Evolutionary conservation across 64 coral and sea anemone genomes (phyloP), one percentile per base, ranked within the genome.

Genomic region (Porites lutea): DNA sequence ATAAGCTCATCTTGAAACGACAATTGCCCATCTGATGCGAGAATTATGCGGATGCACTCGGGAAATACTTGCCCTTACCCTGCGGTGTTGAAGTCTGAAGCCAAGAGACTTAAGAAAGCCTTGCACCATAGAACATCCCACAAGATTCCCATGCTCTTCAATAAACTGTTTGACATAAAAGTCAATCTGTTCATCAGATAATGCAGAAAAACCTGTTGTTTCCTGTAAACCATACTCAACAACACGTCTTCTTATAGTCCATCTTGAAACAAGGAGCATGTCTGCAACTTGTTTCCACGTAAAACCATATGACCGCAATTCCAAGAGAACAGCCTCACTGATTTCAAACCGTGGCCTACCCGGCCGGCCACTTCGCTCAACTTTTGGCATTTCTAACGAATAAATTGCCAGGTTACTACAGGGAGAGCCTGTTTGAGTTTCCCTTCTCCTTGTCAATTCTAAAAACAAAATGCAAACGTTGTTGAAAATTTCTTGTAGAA

Each of bases 11-110:
- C 83, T 67, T 43, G 77, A 89, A 75, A 82, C 87, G 12, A 88
- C 74, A 47, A 86, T 79, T 7, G 83, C 91, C 91, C 91, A 88
- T 82, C 91, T 93, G 67, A 93, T 60, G 70, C 75, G 91, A 20
- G 65, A 78, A 11, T 93, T 93, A 60, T 79, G 75, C 14, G 91
- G 91, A 93, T 93, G 83, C 47, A 93, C 83, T 79, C 91, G 74
- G 48, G 84, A 74, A 79, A 93, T 79, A 88, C 84, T 88, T 62
- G 52, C 83, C 69, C 91, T 83, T 52, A 92, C 48, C 44, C 72
- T 84, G 48, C 57, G 45, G 84, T 82, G 83, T 43, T 92, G 91
- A 55, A 92, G 15, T 55, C 69, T 85, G 49, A 85, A 49, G 4
- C 82, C 91, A 54, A 87, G 83, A 43, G 64, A 65, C 37, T 52